A percentile compares a stretch with the other conserved stretches of the same genome.
Conservation (phyloP, 2,797 vertebrate genomes). For the Anguilla pacifica region DNA sequence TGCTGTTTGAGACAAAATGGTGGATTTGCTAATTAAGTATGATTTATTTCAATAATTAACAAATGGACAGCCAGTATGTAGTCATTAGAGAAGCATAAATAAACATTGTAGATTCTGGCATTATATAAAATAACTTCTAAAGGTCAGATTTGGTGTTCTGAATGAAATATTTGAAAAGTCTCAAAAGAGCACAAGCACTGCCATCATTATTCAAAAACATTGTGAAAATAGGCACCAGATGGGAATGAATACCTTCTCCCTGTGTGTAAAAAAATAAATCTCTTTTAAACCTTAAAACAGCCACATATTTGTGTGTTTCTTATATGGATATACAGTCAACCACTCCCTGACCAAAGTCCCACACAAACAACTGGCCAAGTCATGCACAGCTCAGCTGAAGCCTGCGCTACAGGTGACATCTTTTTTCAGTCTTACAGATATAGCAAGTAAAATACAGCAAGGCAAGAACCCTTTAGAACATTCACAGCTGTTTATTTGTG, state of each 20-base stretch:
- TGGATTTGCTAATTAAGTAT: neutral
- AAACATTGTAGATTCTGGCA: neutral
- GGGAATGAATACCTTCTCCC: neutral
- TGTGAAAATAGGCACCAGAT: neutral
- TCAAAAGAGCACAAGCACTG: neutral
- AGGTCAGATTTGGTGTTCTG: neutral
- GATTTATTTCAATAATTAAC: neutral
- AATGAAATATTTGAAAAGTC: neutral
- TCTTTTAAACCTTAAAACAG: neutral
- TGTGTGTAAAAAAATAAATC: neutral
- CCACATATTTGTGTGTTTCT: neutral
- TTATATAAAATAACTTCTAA: neutral
- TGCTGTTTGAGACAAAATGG: constrained; percentile 3
- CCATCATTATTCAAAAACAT: neutral
- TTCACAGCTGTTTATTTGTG: neutral
- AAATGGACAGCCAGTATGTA: neutral
- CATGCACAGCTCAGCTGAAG: neutral
- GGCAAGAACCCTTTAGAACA: neutral
- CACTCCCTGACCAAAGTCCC: neutral
- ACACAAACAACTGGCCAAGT: neutral
- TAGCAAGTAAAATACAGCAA: neutral
- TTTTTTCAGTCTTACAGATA: neutral
- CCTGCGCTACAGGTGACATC: neutral
- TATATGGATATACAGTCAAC: neutral
- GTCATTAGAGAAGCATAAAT: neutral